Conservation (phyloP, 2,113 vertebrate genomes). For the Clarias magur region DNA sequence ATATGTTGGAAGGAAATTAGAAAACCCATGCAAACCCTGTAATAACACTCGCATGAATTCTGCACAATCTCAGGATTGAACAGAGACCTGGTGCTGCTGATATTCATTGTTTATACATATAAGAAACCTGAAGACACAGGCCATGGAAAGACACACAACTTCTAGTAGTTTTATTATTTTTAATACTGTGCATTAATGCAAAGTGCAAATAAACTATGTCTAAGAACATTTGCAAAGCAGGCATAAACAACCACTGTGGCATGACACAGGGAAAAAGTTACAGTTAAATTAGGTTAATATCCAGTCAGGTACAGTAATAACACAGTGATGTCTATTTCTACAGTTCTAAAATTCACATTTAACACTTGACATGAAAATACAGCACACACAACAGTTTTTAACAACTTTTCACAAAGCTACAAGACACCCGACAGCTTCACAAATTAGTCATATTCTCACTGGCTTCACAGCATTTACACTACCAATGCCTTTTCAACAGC, state of each 20-base stretch:
- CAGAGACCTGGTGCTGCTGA: neutral
- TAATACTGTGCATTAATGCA: constrained; percentile 8
- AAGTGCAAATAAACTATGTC: neutral
- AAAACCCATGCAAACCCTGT: neutral
- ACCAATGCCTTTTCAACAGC: neutral
- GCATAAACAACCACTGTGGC: neutral
- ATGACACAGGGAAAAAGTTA: neutral
- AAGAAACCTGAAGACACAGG: neutral
- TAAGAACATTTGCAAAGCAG: neutral
- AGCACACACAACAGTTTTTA: neutral
- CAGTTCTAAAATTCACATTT: constrained; percentile 14
- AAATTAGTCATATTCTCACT: constrained; percentile 3
- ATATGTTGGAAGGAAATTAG: neutral
- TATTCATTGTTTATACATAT: neutral
- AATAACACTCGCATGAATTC: neutral
- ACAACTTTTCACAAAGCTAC: neutral
- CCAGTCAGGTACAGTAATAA: neutral
- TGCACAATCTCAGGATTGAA: neutral
- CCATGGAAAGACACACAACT: neutral
- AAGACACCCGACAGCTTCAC: neutral
- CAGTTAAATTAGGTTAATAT: neutral
- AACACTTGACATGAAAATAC: neutral
- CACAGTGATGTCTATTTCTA: neutral
- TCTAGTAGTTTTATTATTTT: neutral
- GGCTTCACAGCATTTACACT: neutral